These are phyloP conservation scores for Agrypnus murinus DNA, from an alignment of 2,888 invertebrate genomes.

Conservation along the genomic window DNA sequence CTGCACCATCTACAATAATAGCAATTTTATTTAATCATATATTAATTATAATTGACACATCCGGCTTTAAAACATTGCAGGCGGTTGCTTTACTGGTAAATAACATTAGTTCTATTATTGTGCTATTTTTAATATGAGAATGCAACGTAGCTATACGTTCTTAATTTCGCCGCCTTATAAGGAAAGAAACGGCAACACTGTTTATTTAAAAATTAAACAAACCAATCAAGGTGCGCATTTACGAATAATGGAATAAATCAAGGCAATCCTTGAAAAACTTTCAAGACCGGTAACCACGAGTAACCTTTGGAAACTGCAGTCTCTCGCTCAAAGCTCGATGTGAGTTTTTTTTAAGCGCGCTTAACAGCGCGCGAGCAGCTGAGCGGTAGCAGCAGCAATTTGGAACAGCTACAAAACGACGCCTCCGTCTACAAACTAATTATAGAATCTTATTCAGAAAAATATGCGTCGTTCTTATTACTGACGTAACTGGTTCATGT, in stretches of 20 bases:
- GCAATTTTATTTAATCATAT: conserved; percentile 9
- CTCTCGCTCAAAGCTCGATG: conserved; percentile 5
- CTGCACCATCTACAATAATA: not conserved
- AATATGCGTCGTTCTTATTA: conserved; percentile 29
- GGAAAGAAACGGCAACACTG: no score
- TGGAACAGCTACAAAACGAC: conserved; percentile 29
- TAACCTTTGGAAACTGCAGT: conserved; percentile 39
- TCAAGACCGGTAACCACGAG: conserved; percentile 39
- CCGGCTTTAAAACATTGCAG: conserved; percentile 15
- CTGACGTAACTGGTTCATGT: conserved; percentile 44
- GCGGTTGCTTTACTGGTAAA: not conserved
- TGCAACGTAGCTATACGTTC: no score
- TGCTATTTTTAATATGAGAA: no score
- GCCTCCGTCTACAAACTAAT: conserved; percentile 36
- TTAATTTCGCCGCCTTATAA: no score
- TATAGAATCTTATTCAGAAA: conserved; percentile 45
- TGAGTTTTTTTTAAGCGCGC: not conserved
- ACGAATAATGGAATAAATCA: not conserved
- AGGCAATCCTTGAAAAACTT: conserved; percentile 26
- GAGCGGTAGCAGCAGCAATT: not conserved
- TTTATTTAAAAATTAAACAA: no score
- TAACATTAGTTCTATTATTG: no score
- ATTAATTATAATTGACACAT: conserved; percentile 30
- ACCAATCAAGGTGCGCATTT: no score
- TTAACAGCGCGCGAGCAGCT: no score